Percentiles rank a stretch among this genome's conserved stretches.
Evolutionary conservation across 2,888 invertebrate genomes (phyloP).

Genomic region (Deilephila elpenor): DNA sequence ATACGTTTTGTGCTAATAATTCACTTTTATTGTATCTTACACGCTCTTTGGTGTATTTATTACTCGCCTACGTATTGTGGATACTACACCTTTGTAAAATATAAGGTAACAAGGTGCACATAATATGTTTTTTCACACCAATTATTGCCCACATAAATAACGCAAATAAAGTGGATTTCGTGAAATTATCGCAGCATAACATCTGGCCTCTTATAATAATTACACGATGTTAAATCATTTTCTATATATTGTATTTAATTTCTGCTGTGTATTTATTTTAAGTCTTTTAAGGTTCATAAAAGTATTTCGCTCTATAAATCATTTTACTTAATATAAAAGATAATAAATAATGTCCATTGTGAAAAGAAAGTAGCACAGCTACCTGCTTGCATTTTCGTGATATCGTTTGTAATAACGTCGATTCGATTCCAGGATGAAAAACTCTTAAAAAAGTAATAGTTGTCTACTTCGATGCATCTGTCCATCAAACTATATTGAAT

Average conservation of each 20-base stretch:
- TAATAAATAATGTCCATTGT: too few relatives aligned
- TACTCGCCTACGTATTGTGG: slow-evolving; percentile 75
- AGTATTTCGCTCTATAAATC: not conserved
- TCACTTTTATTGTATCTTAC: slow-evolving; percentile 84
- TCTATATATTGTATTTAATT: slow-evolving; percentile 13
- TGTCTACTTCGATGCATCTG: too few relatives aligned
- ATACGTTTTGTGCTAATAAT: slow-evolving; percentile 80
- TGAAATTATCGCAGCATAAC: slow-evolving; percentile 15
- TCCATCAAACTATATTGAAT: too few relatives aligned
- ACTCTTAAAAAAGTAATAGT: too few relatives aligned
- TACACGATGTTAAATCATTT: not conserved
- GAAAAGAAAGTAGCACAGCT: too few relatives aligned
- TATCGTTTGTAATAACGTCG: too few relatives aligned
- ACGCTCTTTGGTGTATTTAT: slow-evolving; percentile 82
- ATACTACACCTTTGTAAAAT: slow-evolving; percentile 74
- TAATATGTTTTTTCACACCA: slow-evolving; percentile 66
- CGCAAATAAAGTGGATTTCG: slow-evolving; percentile 19
- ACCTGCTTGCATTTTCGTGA: too few relatives aligned
- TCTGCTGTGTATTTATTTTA: too few relatives aligned
- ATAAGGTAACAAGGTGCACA: slow-evolving; percentile 71
- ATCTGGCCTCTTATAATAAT: slow-evolving; percentile 18
- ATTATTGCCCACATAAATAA: slow-evolving; percentile 52
- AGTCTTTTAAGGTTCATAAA: not conserved
- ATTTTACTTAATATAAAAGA: too few relatives aligned
- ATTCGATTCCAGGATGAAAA: too few relatives aligned